Conservation (phyloP, 2,797 vertebrate genomes). For the Petrocephalus sullivani region DNA sequence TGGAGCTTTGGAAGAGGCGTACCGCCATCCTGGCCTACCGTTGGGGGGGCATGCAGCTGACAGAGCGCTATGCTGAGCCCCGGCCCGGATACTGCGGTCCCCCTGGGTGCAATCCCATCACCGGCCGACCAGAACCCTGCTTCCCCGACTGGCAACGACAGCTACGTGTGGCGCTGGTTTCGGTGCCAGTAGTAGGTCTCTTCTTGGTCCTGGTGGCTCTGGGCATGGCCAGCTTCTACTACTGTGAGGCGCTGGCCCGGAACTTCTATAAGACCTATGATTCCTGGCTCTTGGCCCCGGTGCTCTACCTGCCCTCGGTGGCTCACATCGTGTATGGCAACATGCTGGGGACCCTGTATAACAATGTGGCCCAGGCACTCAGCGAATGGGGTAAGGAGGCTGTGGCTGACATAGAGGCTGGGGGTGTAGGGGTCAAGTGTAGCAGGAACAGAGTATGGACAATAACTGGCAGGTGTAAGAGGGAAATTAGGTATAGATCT, state of each 20-base stretch:
- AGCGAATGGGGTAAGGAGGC: slow-evolving; percentile 65
- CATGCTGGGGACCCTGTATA: slow-evolving; percentile 59
- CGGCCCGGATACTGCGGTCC: slow-evolving; percentile 62
- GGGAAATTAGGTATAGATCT: not conserved
- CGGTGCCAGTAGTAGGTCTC: slow-evolving; percentile 61
- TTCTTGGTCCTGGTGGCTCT: slow-evolving; percentile 63
- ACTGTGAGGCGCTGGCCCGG: slow-evolving; percentile 53
- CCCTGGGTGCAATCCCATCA: slow-evolving; percentile 64
- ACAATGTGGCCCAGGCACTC: slow-evolving; percentile 52
- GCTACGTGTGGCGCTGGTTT: slow-evolving; percentile 60
- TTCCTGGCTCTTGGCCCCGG: slow-evolving; percentile 45
- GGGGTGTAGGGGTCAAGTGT: not conserved
- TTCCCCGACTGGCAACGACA: slow-evolving; percentile 64
- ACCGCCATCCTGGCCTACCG: slow-evolving; percentile 59
- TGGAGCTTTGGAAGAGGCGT: slow-evolving; percentile 73
- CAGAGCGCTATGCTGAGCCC: slow-evolving; percentile 65
- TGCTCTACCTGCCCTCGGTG: slow-evolving; percentile 63
- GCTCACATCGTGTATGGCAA: slow-evolving; percentile 68
- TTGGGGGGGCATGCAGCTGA: slow-evolving; percentile 63
- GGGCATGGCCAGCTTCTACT: slow-evolving; percentile 69
- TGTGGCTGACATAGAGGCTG: too few relatives aligned
- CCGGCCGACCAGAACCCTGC: slow-evolving; percentile 60
- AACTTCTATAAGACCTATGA: slow-evolving; percentile 51
- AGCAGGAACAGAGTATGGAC: not conserved
- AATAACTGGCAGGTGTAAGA: not conserved